Evolutionary conservation across 2,888 invertebrate species (phyloP), one percentile per base, ranked within the genome.

Genomic region (Prosapia bicincta): DNA sequence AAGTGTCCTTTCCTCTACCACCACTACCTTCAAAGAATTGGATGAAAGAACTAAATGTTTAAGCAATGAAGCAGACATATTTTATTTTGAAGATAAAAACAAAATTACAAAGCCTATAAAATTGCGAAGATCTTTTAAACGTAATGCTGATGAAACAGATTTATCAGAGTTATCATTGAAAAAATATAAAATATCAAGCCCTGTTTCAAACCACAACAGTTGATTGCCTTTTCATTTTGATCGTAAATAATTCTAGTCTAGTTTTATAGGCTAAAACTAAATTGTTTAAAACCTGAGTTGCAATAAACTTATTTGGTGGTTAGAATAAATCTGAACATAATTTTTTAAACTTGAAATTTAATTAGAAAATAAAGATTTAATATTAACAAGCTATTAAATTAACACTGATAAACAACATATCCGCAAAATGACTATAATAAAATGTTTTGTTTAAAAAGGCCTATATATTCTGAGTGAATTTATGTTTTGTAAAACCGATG

Each of bases 1-100:
- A 88, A 91, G 91, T 84, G 88, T 87, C 81, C 89, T 90, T 26
- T 89, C 90, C 32, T 86, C 86, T 75, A 89, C 86, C 75, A 89
- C 90, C 79, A 72, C 72, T 7, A 69, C 69, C 13, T 38, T 24
- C 70, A 28, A 3, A 3, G 69, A 20, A 30, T 24, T 23, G 7
- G 30, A 23, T 15, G 24, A 24, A 24, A 26, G 7, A 7, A 38
- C 15, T 23, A 28, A 38, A n/a, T 23, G 13, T 24, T 7, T 23
- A 70, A 23, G 1, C n/a, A 26, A 43, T 38, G 69, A 69, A 30
- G 30, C 32, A 10, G 15, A n/a, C 3, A 6, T 13, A 38, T 7
- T 38, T 38, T 13, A 38, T 38, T 38, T 38, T 13, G 38, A 38
- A 38, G 15, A 2, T 38, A 15, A 38, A 38, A 15, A 38, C 38